These are phyloP conservation scores for Cheilinus undulatus DNA, from an alignment of 2,113 vertebrate species.

Conservation along the genomic window DNA sequence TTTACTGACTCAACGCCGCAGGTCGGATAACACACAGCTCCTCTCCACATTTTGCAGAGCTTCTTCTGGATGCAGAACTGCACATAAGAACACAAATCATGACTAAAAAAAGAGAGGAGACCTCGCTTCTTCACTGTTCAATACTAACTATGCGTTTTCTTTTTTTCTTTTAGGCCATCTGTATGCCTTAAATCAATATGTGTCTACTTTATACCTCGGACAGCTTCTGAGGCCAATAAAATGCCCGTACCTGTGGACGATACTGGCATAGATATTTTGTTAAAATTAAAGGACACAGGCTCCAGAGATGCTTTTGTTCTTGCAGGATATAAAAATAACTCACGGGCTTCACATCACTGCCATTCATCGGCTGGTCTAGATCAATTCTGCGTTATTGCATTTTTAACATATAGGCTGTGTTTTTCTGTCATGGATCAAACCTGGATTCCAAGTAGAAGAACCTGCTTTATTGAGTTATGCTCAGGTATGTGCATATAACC, in stretches of 20 bases:
- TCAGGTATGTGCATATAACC: constrained; percentile 88
- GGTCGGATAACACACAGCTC: constrained; percentile 71
- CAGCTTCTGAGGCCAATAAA: constrained; percentile 52
- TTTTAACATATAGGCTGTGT: constrained; percentile 64
- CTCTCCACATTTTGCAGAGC: constrained; percentile 50
- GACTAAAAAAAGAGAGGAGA: constrained; percentile 30
- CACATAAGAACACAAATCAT: constrained; percentile 39
- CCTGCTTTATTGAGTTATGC: constrained; percentile 83
- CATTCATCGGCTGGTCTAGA: constrained; percentile 59
- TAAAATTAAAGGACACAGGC: constrained; percentile 26
- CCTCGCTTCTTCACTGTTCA: constrained; percentile 47
- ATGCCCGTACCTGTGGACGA: constrained; percentile 44
- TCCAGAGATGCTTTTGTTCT: constrained; percentile 50
- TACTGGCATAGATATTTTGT: constrained; percentile 44
- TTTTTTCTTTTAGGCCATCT: constrained; percentile 63
- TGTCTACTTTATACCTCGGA: constrained; percentile 66
- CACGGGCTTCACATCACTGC: constrained; percentile 56
- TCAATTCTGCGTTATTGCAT: constrained; percentile 61
- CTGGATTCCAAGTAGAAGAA: constrained; percentile 78
- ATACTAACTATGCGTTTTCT: constrained; percentile 62
- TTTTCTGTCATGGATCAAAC: constrained; percentile 71
- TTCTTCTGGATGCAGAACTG: constrained; percentile 64
- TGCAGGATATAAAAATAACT: constrained; percentile 52
- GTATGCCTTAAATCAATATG: constrained; percentile 80
- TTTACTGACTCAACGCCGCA: constrained; percentile 67